Evolutionary conservation across 2,888 invertebrate genomes (phyloP).

Genomic region (Drosophila fulvimacula): DNA sequence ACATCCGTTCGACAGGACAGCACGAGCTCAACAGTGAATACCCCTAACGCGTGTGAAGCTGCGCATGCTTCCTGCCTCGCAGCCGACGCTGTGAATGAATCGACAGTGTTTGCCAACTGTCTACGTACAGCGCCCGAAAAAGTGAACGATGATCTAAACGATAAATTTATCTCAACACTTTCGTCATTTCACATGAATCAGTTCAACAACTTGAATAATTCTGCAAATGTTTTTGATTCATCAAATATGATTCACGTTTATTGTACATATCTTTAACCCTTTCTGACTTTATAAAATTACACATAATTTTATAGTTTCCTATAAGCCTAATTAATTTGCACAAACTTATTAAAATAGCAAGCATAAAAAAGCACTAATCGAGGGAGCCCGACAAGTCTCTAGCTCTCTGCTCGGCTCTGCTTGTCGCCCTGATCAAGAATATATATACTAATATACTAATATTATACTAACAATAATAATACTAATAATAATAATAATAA

Average conservation of each 20-base stretch:
- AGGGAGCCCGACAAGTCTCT: too few relatives aligned
- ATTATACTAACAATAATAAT: too few relatives aligned
- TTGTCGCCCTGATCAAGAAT: too few relatives aligned
- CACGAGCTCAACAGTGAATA: constrained; percentile 9
- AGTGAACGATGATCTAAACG: neutral
- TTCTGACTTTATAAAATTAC: neutral
- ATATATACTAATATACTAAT: too few relatives aligned
- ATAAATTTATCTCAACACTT: neutral
- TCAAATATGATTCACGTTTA: neutral
- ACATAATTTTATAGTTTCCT: neutral
- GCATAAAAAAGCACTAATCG: too few relatives aligned
- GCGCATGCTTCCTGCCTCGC: constrained; percentile 72
- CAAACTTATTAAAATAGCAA: too few relatives aligned
- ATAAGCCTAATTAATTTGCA: too few relatives aligned
- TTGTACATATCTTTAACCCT: neutral
- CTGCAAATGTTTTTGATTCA: neutral
- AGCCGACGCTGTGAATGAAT: constrained; percentile 34
- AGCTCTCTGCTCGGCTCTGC: too few relatives aligned
- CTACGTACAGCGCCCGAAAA: neutral
- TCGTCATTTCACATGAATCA: neutral
- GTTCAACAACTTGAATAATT: neutral
- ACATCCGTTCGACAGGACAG: constrained; percentile 67
- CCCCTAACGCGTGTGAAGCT: constrained; percentile 63
- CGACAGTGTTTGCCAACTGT: constrained; percentile 43
- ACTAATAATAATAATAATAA: too few relatives aligned